Evolutionary conservation across 2,888 invertebrate genomes (phyloP).

Genomic region (Ochlodes sylvanus): DNA sequence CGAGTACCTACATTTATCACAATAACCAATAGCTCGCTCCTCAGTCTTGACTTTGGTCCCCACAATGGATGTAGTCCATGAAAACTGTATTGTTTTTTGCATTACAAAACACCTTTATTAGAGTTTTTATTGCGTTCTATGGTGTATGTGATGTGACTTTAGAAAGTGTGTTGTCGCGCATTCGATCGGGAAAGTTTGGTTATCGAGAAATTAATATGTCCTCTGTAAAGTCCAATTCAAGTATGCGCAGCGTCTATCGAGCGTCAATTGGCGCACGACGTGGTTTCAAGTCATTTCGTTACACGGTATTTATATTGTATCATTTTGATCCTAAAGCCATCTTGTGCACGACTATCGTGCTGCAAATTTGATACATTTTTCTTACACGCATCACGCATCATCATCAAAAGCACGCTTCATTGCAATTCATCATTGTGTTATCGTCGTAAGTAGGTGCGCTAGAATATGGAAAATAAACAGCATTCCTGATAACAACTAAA

Average conservation of each 20-base stretch:
- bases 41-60: constrained; percentile 76
- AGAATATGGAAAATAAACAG: too few relatives aligned
- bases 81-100: constrained; percentile 49
- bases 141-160: constrained; percentile 47
- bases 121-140: constrained; percentile 46
- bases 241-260: constrained; percentile 79
- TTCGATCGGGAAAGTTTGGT: constrained; percentile 44
- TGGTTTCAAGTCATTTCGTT: constrained; percentile 80
- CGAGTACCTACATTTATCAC: constrained; percentile 76
- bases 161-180: constrained; percentile 41
- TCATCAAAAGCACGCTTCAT: too few relatives aligned
- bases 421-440: too few relatives aligned
- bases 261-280: constrained; percentile 78
- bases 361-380: constrained; percentile 1
- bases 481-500: too few relatives aligned
- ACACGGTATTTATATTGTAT: constrained; percentile 65
- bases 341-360: background rate
- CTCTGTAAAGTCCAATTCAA: constrained; percentile 77
- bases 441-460: too few relatives aligned
- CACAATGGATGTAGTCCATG: constrained; percentile 71
- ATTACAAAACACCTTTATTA: constrained; percentile 49
- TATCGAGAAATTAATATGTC: constrained; percentile 69
- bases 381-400: too few relatives aligned
- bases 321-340: constrained; percentile 21
- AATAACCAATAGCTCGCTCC: constrained; percentile 73